phyloP scores from a whole-genome alignment of 2,888 invertebrate genomes.

The Saturnia japonica region DNA sequence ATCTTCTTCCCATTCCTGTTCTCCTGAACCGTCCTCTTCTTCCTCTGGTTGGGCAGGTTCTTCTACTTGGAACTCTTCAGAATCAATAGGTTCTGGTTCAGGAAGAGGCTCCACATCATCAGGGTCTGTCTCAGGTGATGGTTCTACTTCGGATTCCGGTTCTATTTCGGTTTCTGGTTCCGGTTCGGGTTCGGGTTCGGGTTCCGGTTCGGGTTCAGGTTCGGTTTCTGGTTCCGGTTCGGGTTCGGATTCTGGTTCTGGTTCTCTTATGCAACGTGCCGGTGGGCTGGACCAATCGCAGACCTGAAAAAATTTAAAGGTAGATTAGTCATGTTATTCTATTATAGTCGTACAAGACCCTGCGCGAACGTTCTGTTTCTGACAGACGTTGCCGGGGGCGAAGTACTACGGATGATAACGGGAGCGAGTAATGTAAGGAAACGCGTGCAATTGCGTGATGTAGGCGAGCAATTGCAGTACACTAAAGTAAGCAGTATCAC shows the following conservation, averaged over 20 bases:
- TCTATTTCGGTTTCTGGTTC: slow-evolving; percentile 61
- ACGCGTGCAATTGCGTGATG: too few relatives aligned
- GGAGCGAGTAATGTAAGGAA: too few relatives aligned
- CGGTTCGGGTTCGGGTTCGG: slow-evolving; percentile 57
- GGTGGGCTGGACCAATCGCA: slow-evolving; percentile 65
- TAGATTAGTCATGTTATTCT: too few relatives aligned
- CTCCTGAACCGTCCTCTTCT: slow-evolving; percentile 43
- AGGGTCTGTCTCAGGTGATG: slow-evolving; percentile 57
- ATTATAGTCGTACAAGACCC: too few relatives aligned
- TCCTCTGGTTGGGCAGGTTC: slow-evolving; percentile 36
- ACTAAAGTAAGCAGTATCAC: too few relatives aligned
- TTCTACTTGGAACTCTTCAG: slow-evolving; percentile 46
- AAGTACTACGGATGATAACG: too few relatives aligned
- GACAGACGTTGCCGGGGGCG: too few relatives aligned
- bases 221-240: slow-evolving; percentile 60
- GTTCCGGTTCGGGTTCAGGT: slow-evolving; percentile 51
- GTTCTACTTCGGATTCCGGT: slow-evolving; percentile 56
- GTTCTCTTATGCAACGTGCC: slow-evolving; percentile 41
- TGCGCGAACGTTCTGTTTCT: too few relatives aligned
- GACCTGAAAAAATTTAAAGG: slow-evolving; percentile 45
- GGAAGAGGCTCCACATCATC: slow-evolving; percentile 62
- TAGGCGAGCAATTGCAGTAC: too few relatives aligned
- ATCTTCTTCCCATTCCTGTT: slow-evolving; percentile 43
- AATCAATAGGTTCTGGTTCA: slow-evolving; percentile 45
- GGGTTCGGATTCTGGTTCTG: slow-evolving; percentile 57